A percentile compares a stretch with the other conserved stretches of the same genome.
Conservation (phyloP, 2,113 vertebrate genomes). For the Apus apus region DNA sequence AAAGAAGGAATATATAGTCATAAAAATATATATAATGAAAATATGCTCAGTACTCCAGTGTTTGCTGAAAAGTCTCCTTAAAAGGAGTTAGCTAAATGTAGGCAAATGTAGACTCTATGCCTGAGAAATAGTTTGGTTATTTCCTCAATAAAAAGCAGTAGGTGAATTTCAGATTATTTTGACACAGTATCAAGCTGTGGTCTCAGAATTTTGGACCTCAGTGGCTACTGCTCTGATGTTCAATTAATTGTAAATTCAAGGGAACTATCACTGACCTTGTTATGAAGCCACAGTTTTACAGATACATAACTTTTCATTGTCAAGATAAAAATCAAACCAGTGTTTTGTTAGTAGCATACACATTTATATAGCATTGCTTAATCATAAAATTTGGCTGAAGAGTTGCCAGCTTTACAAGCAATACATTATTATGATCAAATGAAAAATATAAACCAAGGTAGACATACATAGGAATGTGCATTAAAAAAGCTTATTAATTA, state of each 20-base stretch:
- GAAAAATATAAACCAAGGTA: neutral
- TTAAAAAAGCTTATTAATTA: neutral
- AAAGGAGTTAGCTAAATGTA: neutral
- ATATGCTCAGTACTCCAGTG: neutral
- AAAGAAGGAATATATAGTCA: neutral
- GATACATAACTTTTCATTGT: neutral
- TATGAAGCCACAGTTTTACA: neutral
- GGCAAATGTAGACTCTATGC: neutral
- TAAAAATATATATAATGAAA: neutral
- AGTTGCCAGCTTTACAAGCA: neutral
- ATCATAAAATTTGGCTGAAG: neutral
- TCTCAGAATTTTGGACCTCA: neutral
- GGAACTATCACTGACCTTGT: neutral
- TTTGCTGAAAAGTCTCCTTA: neutral
- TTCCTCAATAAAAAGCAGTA: slow-evolving; percentile 3
- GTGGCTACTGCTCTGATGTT: neutral
- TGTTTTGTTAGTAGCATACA: neutral
- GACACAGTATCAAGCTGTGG: neutral
- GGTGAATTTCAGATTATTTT: neutral
- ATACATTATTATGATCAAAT: neutral
- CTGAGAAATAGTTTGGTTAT: slow-evolving; percentile 12
- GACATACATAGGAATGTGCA: neutral
- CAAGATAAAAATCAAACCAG: neutral
- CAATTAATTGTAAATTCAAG: neutral
- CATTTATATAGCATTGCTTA: neutral